Conservation (phyloP, 2,888 invertebrate species). For the Junonia oenone region DNA sequence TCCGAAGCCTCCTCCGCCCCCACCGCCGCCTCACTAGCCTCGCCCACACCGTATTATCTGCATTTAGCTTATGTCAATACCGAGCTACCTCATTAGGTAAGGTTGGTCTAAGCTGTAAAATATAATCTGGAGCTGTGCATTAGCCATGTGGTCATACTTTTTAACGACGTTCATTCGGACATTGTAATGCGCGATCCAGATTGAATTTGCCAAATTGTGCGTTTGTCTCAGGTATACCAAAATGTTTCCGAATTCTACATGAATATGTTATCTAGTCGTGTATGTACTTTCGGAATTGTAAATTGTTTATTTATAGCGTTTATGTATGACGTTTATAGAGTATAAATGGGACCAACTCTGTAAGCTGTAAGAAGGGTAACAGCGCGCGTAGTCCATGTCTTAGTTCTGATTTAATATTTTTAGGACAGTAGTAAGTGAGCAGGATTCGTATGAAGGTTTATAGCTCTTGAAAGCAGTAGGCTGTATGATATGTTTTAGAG, state of each 20-base stretch:
- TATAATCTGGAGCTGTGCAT: slow-evolving; percentile 59
- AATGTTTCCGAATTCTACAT: slow-evolving; percentile 79
- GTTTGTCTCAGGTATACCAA: slow-evolving; percentile 72
- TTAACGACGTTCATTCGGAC: slow-evolving; percentile 13
- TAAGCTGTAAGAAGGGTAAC: slow-evolving; percentile 52
- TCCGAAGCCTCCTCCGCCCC: slow-evolving; percentile 69
- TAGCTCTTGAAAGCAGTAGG: slow-evolving; percentile 64
- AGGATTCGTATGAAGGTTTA: slow-evolving; percentile 49
- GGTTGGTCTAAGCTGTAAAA: slow-evolving; percentile 65
- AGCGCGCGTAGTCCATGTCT: slow-evolving; percentile 37
- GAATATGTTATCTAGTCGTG: slow-evolving; percentile 79
- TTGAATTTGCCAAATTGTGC: slow-evolving; percentile 70
- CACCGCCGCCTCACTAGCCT: slow-evolving; percentile 67
- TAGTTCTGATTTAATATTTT: slow-evolving; percentile 38
- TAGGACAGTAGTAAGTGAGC: slow-evolving; percentile 42
- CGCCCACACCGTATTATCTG: slow-evolving; percentile 42
- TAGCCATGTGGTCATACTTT: slow-evolving; percentile 35
- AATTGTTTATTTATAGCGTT: slow-evolving; percentile 72
- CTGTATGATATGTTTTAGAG: slow-evolving; percentile 77
- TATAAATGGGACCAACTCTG: slow-evolving; percentile 75
- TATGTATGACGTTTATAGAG: slow-evolving; percentile 63
- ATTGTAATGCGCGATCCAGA: slow-evolving; percentile 14
- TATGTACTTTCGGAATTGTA: slow-evolving; percentile 79
- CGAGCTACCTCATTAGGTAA: slow-evolving; percentile 77
- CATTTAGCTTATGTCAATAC: slow-evolving; percentile 68